Base-by-base conservation (phyloP, 2,797 vertebrate species). In the Cetoscarus ocellatus region DNA sequence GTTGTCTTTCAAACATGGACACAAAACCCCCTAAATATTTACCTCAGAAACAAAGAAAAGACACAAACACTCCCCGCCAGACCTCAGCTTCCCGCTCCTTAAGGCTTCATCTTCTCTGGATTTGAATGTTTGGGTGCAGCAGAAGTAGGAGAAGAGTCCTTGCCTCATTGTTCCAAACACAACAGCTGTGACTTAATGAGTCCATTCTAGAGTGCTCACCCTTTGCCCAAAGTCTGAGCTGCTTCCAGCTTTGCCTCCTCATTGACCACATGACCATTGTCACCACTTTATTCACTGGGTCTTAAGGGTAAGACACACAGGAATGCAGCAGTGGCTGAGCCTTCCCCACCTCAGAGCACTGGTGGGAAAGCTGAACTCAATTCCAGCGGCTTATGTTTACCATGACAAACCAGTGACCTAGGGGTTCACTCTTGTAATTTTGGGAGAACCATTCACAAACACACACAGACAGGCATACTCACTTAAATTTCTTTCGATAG, bases 111-210 rank as follows among this genome's bases (percentile, higher is more conserved):
- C 65, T 57, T 42, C 65, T 66, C 51, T 59, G 70, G 61, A 76
- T 83, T 80, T 27, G 57, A 85, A 70, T 85, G 81, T 86, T 83
- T 76, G 80, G 83, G 66, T 83, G 77, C 79, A 74, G 67, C 63
- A 77, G 75, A 73, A 75, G 69, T 81, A 81, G 82, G 78, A 77
- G 85, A 82, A 79, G 76, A 89, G 79, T 67, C 77, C 77, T 60
- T 9, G 64, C 56, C 60, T 84, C 83, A 91, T 93, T 94, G 92
- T 94, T 84, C 86, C 3, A 13, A 61, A 70, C 80, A 90, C 90
- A 92, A 92, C 93, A 92, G 90, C 93, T 92, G 89, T 91, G 91
- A 92, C 86, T 92, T 92, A 91, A 93, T 91, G 88, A 92, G 90
- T 85, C 81, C 76, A 89, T 91, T 92, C 88, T 86, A 85, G 82